Base-by-base conservation (phyloP, 2,888 invertebrate genomes). In the Clistopyga incitator region DNA sequence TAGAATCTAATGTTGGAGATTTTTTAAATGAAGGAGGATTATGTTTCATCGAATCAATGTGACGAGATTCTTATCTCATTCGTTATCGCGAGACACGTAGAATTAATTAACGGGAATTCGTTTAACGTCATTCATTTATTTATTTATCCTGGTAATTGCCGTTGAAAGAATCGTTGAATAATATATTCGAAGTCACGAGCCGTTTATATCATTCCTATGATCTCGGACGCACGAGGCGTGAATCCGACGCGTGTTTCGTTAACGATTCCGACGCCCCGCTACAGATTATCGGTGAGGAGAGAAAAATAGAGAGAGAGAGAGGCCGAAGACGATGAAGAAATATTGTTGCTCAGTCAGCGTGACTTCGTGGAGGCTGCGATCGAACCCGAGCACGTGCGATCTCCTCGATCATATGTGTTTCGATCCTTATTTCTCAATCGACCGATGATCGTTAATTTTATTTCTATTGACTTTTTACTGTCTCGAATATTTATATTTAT, bases 281-380 rank as follows among this genome's bases (percentile, higher is more conserved):
- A 74, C 34, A 56, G 84, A 78, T 74, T 64, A 78, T 81, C 68
- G 64, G 61, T 70, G 50, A 71, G 70, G 50, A 67, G 29, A 65
- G 23, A 52, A 72, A 45, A 77, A 77, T 6, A 25, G n/a, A 42
- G 81, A 54, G 23, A 59, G 38, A 65, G 38, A 70, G 61, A 70
- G 61, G 61, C 64, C 64, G 20, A 78, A 50, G 64, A 71, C 56
- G 81, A 81, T 78, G 77, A 38, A 70, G 77, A 74, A 84, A 81
- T 74, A 77, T 81, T 81, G 77, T 78, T 77, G 77, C 81, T 77
- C 59, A 71, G 83, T 83, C 83, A 83, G 83, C 83, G 72, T 83
- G 80, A 83, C 83, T 80, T 13, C 47, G 67, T 20, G 47, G 67
- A 67, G 68, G 34, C 61, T 29, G 64, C 23, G 76, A 65, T 67